phyloP scores from a whole-genome alignment of 2,888 invertebrate species.

The Macaria notata region DNA sequence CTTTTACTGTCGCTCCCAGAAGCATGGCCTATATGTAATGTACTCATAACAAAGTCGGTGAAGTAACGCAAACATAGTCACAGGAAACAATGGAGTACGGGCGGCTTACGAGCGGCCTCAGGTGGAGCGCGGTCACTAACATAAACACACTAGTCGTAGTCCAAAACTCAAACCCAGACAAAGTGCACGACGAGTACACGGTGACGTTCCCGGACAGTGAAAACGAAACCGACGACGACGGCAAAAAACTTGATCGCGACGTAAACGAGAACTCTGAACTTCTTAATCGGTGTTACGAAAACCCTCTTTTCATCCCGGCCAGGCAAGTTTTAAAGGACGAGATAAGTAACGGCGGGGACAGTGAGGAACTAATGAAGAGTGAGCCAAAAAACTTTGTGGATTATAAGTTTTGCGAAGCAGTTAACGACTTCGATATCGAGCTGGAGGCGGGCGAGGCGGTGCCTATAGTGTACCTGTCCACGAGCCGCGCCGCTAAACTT shows the following conservation, averaged over 20 bases:
- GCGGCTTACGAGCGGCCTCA: conserved; percentile 53
- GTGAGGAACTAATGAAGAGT: conserved; percentile 67
- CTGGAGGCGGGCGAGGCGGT: conserved; percentile 67
- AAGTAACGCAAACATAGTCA: conserved; percentile 37
- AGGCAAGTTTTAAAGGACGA: conserved; percentile 63
- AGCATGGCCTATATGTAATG: conserved; percentile 37
- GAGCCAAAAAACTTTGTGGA: conserved; percentile 65
- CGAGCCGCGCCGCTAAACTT: conserved; percentile 75
- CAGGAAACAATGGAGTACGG: conserved; percentile 66
- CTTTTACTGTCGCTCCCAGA: conserved; percentile 40
- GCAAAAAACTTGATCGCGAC: conserved; percentile 43
- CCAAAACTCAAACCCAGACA: conserved; percentile 49
- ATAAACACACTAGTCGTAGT: conserved; percentile 46
- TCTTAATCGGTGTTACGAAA: conserved; percentile 62
- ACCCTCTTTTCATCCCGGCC: conserved; percentile 65
- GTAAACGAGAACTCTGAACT: conserved; percentile 47
- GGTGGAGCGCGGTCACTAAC: conserved; percentile 56
- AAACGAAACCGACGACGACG: conserved; percentile 45
- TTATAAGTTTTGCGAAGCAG: conserved; percentile 74
- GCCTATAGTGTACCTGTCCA: conserved; percentile 76
- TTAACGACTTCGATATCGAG: conserved; percentile 75
- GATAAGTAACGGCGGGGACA: conserved; percentile 59
- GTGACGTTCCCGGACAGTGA: conserved; percentile 65
- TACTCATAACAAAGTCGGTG: conserved; percentile 43
- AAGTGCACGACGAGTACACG: conserved; percentile 57